These are phyloP conservation scores for Pseudomugil gertrudae DNA, from an alignment of 2,797 vertebrate genomes.

Conservation along the genomic window DNA sequence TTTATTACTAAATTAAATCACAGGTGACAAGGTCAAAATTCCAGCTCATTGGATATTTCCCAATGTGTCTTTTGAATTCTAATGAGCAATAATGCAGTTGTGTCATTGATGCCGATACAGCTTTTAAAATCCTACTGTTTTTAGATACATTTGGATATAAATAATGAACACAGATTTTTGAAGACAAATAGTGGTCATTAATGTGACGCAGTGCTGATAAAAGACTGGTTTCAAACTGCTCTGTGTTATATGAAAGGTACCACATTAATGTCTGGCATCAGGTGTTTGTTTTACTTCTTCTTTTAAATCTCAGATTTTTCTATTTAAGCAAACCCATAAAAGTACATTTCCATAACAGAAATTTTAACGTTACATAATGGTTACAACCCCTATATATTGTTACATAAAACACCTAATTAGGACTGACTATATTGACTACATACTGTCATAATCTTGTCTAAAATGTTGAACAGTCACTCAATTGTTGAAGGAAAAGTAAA, in stretches of 20 bases:
- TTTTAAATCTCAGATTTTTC: no score
- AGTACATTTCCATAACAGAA: not conserved
- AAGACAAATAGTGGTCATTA: not conserved
- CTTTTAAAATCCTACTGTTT: not conserved
- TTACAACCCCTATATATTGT: no score
- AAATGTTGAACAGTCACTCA: no score
- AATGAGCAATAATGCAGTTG: slow-evolving; percentile 1
- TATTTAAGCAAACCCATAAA: not conserved
- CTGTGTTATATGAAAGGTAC: no score
- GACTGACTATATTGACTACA: no score
- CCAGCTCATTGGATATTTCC: not conserved
- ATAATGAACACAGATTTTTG: not conserved
- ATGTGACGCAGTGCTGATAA: not conserved
- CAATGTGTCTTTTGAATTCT: not conserved
- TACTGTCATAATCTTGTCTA: no score
- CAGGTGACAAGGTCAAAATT: slow-evolving; percentile 8
- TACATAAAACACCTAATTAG: no score
- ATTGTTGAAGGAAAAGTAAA: not conserved
- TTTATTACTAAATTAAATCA: slow-evolving; percentile 11
- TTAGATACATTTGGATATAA: not conserved
- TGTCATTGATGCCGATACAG: not conserved
- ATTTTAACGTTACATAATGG: not conserved
- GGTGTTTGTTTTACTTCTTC: no score
- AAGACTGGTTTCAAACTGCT: no score
- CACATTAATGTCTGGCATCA: no score